Evolutionary conservation across 2,113 vertebrate species (phyloP), one percentile per base, ranked within the genome.

Genomic region (Sorex araneus): DNA sequence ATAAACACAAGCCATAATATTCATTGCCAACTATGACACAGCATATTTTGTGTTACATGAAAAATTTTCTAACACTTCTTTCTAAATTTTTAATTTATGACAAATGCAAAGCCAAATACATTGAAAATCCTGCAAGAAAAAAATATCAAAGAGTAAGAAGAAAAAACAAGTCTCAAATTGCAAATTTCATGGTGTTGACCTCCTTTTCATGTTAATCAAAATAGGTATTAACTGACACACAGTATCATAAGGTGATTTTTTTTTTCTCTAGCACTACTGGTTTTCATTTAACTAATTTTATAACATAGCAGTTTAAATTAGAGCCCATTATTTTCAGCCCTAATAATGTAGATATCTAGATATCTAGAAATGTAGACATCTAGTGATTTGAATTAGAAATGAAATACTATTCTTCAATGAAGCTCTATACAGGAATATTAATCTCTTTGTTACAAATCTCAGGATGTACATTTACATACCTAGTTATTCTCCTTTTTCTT

Each of bases 401-500:
- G 25, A 64, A 75, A 60, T 63, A 3, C 6, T 57, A 36, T 90
- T 94, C 32, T 77, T 11, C 60, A 85, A 69, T 5, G 32, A 40
- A 84, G 30, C 11, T 81, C 2, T 84, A 60, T 34, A 36, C 36
- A 43, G 13, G 54, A 54, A 1, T 36, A 12, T 66, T 88, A 27
- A 34, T 76, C 63, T 12, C n/a, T 88, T 78, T 50, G 3, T 4
- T 76, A 30, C 66, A 47, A 83, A 92, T 87, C 87, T 91, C 54
- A 87, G 50, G 90, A 89, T 28, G 7, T 69, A 74, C 0, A 78
- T 2, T 11, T 64, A 70, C 27, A 28, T 70, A 32, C 2, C 54
- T 60, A 76, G 60, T 3, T 84, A 15, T 74, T 89, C 27, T 70
- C 23, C 27, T 12, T 81, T 86, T 86, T 84, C 4, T 84, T 79